Conservation (phyloP, 2,113 vertebrate species). For the Oostethus manadensis region DNA sequence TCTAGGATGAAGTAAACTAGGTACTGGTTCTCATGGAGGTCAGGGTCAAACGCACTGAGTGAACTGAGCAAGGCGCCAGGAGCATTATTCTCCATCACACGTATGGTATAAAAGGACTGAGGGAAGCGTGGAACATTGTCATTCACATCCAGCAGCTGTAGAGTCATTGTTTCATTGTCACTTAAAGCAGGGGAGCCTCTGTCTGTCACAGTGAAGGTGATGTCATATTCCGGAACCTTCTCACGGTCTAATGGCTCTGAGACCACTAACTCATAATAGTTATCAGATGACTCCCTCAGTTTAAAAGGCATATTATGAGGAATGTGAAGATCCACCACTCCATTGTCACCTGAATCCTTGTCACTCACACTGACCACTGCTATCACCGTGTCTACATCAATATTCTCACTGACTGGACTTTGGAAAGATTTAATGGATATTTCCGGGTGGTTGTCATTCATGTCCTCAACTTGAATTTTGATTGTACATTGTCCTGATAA, state of each 20-base stretch:
- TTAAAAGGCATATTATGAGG: constrained; percentile 53
- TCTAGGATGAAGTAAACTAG: constrained; percentile 79
- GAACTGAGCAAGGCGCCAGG: constrained; percentile 61
- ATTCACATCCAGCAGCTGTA: constrained; percentile 68
- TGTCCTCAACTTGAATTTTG: constrained; percentile 64
- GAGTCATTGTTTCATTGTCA: constrained; percentile 67
- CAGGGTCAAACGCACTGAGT: constrained; percentile 60
- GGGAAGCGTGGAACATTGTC: constrained; percentile 67
- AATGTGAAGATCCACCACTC: constrained; percentile 58
- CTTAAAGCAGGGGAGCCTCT: constrained; percentile 65
- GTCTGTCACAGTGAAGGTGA: constrained; percentile 63
- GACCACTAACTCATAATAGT: constrained; percentile 63
- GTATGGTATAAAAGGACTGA: constrained; percentile 55
- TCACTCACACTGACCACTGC: constrained; percentile 68
- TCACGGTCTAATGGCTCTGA: constrained; percentile 66
- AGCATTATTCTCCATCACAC: constrained; percentile 70
- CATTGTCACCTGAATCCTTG: constrained; percentile 66
- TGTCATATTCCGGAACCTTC: constrained; percentile 61
- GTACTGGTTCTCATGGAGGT: constrained; percentile 74
- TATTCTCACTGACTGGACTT: constrained; percentile 62
- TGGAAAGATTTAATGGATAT: constrained; percentile 74
- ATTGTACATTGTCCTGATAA: constrained; percentile 67
- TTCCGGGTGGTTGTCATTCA: constrained; percentile 73
- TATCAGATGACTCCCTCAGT: constrained; percentile 63
- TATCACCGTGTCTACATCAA: constrained; percentile 59